A percentile compares a stretch with the other conserved stretches of the same genome.
Evolutionary conservation across 2,797 vertebrate genomes (phyloP).

Genomic region (Chiroxiphia lanceolata): DNA sequence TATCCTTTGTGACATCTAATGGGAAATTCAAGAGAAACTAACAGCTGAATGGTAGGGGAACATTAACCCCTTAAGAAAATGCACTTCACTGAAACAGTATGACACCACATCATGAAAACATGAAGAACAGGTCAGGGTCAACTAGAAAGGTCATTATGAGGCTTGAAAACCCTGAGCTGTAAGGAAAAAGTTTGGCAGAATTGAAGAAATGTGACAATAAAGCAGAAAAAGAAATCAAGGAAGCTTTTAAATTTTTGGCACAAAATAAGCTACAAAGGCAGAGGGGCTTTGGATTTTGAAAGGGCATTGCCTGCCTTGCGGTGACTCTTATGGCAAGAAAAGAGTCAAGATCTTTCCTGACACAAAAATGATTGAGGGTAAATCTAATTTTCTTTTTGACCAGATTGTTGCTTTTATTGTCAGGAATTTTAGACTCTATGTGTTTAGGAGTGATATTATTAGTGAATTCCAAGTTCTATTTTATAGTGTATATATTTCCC

Average conservation of each 20-base stretch:
- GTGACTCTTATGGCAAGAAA: background rate
- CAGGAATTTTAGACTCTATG: background rate
- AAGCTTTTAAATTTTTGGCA: background rate
- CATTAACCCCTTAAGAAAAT: slow-evolving; percentile 40
- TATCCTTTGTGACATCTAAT: slow-evolving; percentile 48
- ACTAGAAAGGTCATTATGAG: background rate
- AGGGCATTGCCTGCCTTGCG: fast-evolving
- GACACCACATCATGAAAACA: background rate
- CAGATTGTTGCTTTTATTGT: background rate
- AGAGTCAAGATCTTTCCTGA: background rate
- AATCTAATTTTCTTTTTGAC: background rate
- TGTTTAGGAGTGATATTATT: background rate
- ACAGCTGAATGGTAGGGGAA: slow-evolving; percentile 23
- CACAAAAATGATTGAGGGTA: background rate
- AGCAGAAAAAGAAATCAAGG: background rate
- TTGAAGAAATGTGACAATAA: background rate
- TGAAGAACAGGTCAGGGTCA: background rate
- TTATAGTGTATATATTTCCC: background rate
- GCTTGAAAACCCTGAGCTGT: background rate
- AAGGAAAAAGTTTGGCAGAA: background rate
- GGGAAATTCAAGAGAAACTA: slow-evolving; percentile 34
- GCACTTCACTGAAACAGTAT: background rate
- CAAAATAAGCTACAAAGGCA: background rate
- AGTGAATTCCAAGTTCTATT: background rate
- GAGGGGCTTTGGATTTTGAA: background rate